Percentiles rank a stretch among this genome's conserved stretches.
These are phyloP conservation scores for Scaptomyza caliginosa DNA, from an alignment of 2,888 invertebrate species.

Conservation along the genomic window DNA sequence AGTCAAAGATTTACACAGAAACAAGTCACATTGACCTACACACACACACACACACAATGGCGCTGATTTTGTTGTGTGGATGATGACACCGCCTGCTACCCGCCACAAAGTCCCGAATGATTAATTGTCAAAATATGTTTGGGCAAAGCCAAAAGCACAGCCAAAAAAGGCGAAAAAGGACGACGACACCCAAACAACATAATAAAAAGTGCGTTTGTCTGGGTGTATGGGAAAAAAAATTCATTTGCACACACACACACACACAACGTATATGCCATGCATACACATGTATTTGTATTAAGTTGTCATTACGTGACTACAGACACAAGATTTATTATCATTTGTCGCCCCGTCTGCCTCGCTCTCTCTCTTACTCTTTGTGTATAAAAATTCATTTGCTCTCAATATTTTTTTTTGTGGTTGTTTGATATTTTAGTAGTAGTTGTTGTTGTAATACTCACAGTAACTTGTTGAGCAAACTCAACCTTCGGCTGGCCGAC, in stretches of 20 bases:
- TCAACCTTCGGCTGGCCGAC: constrained; percentile 92
- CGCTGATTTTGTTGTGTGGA: constrained; percentile 69
- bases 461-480: constrained; percentile 90
- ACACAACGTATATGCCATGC: constrained; percentile 24
- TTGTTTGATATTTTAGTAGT: constrained; percentile 2
- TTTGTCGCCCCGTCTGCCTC: constrained; percentile 42
- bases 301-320: constrained; percentile 83
- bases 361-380: not conserved
- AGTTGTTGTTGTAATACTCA: constrained; percentile 85
- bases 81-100: not conserved
- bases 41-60: constrained; percentile 46
- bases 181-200: constrained; percentile 61
- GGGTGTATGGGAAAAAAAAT: constrained; percentile 51
- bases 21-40: constrained; percentile 49
- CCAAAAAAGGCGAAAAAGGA: constrained; percentile 20
- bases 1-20: constrained; percentile 12
- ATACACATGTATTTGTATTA: constrained; percentile 78
- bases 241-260: constrained; percentile 36
- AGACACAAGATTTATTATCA: constrained; percentile 81
- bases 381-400: constrained; percentile 56
- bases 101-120: constrained; percentile 61
- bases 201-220: constrained; percentile 69
- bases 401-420: constrained; percentile 31
- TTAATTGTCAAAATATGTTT: constrained; percentile 79
- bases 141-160: constrained; percentile 50